Evolutionary conservation across 2,797 vertebrate genomes (phyloP).

Genomic region (Paedocypris micromegethes): DNA sequence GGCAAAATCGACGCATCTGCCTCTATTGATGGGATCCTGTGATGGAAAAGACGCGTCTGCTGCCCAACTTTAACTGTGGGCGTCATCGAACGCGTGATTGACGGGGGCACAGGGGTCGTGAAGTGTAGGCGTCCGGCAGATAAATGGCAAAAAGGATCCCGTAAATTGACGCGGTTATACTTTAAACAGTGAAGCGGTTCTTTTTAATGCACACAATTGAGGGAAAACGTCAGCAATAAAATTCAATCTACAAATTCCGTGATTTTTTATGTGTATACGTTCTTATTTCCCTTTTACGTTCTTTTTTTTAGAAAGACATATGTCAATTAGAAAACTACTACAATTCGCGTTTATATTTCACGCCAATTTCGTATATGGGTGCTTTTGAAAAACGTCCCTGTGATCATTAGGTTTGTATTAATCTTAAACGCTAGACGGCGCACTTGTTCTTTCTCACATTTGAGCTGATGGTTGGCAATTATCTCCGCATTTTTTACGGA

Average conservation of each 20-base stretch:
- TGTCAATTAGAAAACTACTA: no score
- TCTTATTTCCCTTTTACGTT: no score
- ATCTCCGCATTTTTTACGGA: neutral
- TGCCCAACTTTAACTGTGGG: constrained; percentile 16
- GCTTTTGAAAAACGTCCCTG: no score
- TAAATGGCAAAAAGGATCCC: constrained; percentile 4
- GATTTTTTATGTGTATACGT: no score
- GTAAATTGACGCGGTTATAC: no score
- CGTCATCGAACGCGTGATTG: constrained; percentile 33
- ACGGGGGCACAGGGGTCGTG: constrained; percentile 31
- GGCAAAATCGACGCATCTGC: constrained; percentile 29
- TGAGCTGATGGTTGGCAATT: neutral
- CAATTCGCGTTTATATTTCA: no score
- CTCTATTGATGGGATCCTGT: constrained; percentile 30
- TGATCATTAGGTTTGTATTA: neutral
- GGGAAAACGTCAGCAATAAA: no score
- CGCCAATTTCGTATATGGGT: no score
- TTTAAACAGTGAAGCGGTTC: no score
- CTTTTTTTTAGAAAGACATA: no score
- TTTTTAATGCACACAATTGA: no score
- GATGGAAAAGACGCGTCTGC: constrained; percentile 13
- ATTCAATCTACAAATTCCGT: no score
- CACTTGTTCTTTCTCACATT: constrained; percentile 34
- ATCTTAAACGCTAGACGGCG: constrained; percentile 44
- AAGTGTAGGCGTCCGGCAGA: constrained; percentile 30